Base-by-base conservation (phyloP, 2,888 invertebrate species). In the Scaptomyza polygonia region DNA sequence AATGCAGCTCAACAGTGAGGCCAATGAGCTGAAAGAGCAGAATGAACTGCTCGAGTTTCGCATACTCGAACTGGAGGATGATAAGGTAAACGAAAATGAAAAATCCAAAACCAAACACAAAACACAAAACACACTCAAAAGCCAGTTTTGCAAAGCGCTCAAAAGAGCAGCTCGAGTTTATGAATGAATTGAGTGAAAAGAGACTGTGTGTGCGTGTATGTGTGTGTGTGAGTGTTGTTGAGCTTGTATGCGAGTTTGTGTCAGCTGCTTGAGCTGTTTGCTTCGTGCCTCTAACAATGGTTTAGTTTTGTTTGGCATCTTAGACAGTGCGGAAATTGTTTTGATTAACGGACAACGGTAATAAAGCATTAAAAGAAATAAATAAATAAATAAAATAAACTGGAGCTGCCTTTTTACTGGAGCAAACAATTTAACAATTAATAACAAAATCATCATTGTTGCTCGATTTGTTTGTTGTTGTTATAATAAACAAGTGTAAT, bases 1-100 rank as follows among this genome's bases (percentile, higher is more conserved):
- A 90, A 92, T 93, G 88, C 92, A 93, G 69, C 93, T 95, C 40
- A 91, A 93, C 83, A 94, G 94, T 85, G 95, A 96, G 89, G 92
- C 95, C 72, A 93, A 94, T 77, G 96, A 96, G 91, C 93, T 95
- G 85, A 93, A 95, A 79, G 96, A 96, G 90, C 96, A 96, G 90
- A 95, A 96, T 90, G 96, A 96, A 91, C 93, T 96, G 75, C 93
- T 96, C 89, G 96, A 96, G 92, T 96, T 96, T 93, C 93, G 96
- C 49, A 93, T 96, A 77, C 92, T 96, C 76, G 96, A 96, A 92
- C 92, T 96, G 79, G 96, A 96, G 90, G 95, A 95, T 78, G 94
- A 94, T 79, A 92, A 92, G 90, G 92, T 92, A 68, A 89, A 5
- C 51, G 12, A n/a, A 29, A 11, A 29, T 11, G 18, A 27, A 43